Evolutionary conservation across 2,113 vertebrate genomes (phyloP).

Genomic region (Colius striatus): DNA sequence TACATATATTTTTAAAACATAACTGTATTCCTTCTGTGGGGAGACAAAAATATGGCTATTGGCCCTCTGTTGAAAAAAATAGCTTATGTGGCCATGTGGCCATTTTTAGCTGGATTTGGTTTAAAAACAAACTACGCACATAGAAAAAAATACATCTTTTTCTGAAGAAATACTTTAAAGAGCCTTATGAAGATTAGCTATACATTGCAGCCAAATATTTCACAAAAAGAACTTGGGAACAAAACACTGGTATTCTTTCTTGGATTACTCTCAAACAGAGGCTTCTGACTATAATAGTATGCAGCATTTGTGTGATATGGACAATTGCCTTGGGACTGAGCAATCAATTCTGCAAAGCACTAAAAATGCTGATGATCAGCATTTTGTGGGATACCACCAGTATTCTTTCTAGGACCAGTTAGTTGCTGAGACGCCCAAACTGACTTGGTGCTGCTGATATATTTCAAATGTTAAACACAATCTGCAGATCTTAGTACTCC

Average conservation of each 20-base stretch:
- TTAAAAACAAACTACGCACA: conserved; percentile 18
- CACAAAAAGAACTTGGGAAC: conserved; percentile 40
- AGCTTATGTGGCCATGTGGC: conserved; percentile 24
- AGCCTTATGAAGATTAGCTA: conserved; percentile 38
- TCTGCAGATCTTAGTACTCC: not conserved
- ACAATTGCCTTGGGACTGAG: conserved; percentile 42
- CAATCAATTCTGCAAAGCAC: conserved; percentile 24
- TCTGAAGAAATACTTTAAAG: conserved; percentile 41
- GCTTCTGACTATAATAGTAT: conserved; percentile 28
- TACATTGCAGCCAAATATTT: conserved; percentile 43
- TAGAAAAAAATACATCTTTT: conserved; percentile 23
- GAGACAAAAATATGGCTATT: conserved; percentile 7
- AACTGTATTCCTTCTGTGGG: conserved; percentile 24
- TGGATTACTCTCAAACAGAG: conserved; percentile 52
- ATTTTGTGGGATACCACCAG: not conserved
- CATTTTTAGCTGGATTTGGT: conserved; percentile 30
- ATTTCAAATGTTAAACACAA: conserved; percentile 28
- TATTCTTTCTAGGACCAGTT: not conserved
- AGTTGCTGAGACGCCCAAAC: conserved; percentile 8
- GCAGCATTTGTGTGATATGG: conserved; percentile 48
- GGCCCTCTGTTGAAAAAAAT: not conserved
- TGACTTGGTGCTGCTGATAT: conserved; percentile 8
- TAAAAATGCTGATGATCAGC: conserved; percentile 44
- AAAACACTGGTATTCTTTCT: conserved; percentile 32
- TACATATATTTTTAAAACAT: not conserved